Conservation (phyloP, 2,113 vertebrate species). For the Sinosuthora webbiana region DNA sequence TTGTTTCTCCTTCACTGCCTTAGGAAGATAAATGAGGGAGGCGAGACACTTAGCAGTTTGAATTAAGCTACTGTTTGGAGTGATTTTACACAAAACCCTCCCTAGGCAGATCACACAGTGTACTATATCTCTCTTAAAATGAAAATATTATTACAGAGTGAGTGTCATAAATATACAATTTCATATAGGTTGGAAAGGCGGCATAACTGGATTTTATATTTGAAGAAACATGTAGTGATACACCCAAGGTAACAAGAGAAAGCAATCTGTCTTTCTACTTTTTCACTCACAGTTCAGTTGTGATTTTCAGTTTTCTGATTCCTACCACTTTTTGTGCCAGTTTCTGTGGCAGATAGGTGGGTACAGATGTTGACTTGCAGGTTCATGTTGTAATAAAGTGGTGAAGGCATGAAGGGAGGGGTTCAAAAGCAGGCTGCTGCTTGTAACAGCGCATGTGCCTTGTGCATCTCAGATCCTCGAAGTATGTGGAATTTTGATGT, state of each 20-base stretch:
- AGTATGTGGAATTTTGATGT: neutral
- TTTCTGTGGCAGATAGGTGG: neutral
- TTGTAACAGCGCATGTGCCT: neutral
- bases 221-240: neutral
- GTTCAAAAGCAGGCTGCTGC: neutral
- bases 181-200: neutral
- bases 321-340: fast-evolving
- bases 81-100: neutral
- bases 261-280: neutral
- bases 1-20: neutral
- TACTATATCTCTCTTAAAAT: neutral
- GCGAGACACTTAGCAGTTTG: fast-evolving
- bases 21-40: neutral
- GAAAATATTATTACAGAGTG: neutral
- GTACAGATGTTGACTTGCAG: neutral
- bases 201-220: neutral
- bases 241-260: neutral
- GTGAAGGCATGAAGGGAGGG: neutral
- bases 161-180: neutral
- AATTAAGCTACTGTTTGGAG: neutral
- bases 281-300: neutral
- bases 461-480: neutral
- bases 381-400: neutral
- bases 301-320: neutral
- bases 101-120: neutral